phyloP scores from a whole-genome alignment of 2,113 vertebrate species.

The Albula goreensis region DNA sequence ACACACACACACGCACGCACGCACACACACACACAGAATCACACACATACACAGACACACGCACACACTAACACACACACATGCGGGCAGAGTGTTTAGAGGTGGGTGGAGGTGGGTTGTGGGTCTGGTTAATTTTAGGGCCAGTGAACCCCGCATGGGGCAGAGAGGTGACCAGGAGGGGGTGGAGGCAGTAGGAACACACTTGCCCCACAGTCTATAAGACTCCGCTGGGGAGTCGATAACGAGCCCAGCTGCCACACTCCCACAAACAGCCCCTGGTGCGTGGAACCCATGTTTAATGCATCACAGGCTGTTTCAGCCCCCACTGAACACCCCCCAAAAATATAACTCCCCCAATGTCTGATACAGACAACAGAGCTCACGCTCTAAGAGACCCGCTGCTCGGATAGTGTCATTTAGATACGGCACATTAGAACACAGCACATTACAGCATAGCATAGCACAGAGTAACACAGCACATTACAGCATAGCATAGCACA shows the following conservation, averaged over 20 bases:
- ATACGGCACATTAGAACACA: neutral
- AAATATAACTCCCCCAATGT: neutral
- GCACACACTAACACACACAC: too few species aligned
- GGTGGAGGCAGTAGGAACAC: too few species aligned
- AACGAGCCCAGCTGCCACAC: neutral
- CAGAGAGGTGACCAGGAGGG: too few species aligned
- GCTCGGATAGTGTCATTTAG: neutral
- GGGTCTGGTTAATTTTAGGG: too few species aligned
- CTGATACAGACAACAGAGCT: neutral
- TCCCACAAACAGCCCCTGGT: neutral
- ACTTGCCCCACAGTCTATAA: neutral
- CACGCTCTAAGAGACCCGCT: neutral
- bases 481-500: neutral
- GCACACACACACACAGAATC: too few species aligned
- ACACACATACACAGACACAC: too few species aligned
- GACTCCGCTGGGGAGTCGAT: neutral
- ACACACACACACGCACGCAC: too few species aligned
- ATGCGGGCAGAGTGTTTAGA: neutral
- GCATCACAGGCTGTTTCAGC: neutral
- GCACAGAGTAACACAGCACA: neutral
- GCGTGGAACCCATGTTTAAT: neutral
- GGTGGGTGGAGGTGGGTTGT: neutral
- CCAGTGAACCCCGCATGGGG: too few species aligned
- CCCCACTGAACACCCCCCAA: neutral
- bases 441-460: neutral